Base-by-base conservation (phyloP, 2,888 invertebrate genomes). In the Yponomeuta evonymella region DNA sequence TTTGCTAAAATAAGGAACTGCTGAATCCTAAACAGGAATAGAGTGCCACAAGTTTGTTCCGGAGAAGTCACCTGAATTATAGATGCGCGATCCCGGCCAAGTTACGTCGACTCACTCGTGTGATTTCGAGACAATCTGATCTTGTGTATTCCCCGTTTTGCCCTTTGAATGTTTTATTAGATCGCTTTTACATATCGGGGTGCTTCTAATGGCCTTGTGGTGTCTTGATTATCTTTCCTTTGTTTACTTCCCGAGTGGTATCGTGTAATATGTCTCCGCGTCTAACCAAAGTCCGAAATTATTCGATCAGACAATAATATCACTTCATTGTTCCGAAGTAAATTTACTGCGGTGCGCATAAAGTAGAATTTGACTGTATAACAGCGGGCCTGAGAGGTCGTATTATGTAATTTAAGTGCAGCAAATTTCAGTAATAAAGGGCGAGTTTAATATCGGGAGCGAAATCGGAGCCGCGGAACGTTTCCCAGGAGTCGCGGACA, bases 51-150 rank as follows among this genome's bases (percentile, higher is more conserved):
- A 83, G 83, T 84, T 82, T 36, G 15, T 51, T 58, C 67, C 30
- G 51, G 70, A 63, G 65, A 64, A 58, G 29, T 48, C n/a, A 33
- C n/a, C 74, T 92, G 91, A 89, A 91, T 91, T 89, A 91, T 91
- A 90, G 80, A 92, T 92, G 86, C 82, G 84, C 79, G 80, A 82
- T 79, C 75, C 78, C 80, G 77, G 83, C 80, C 84, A 78, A 83
- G 84, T 82, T 80, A 83, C 82, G 87, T 86, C 88, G 85, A 68
- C 23, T 23, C 67, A 66, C 82, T 88, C 85, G 88, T 88, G 90
- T 90, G 90, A 90, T 91, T 89, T 89, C 86, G 88, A 90, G 92
- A 90, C 91, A 90, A 92, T 90, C 89, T 90, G 92, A 92, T 91
- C 89, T 89, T 83, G 88, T 85, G 83, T 85, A 81, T 81, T 86